Conservation (phyloP, 2,113 vertebrate species). For the Eupsittula cactorum region DNA sequence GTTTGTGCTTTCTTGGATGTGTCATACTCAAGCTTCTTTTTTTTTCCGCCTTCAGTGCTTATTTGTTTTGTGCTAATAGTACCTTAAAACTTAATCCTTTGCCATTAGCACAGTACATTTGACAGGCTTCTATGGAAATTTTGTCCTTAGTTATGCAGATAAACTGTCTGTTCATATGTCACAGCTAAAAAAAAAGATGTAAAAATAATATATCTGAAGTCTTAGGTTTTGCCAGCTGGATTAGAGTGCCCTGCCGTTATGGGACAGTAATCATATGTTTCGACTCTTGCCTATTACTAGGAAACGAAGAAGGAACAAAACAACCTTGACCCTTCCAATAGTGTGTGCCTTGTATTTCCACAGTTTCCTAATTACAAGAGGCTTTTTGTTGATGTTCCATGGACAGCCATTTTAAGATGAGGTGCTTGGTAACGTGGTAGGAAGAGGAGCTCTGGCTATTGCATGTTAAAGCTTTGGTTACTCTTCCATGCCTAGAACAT, state of each 20-base stretch:
- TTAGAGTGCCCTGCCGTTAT: slow-evolving; percentile 38
- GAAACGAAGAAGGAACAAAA: slow-evolving; percentile 59
- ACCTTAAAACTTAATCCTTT: not conserved
- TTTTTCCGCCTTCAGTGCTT: not conserved
- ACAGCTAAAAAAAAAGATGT: not conserved
- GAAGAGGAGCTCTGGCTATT: not conserved
- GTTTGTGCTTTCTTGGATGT: not conserved
- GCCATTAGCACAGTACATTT: not conserved
- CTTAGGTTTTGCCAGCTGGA: slow-evolving; percentile 11
- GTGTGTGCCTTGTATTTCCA: not conserved
- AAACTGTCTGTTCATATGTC: not conserved
- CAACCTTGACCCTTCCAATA: slow-evolving; percentile 11
- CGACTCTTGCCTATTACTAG: slow-evolving; percentile 55
- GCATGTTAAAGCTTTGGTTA: not conserved
- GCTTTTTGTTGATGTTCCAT: not conserved
- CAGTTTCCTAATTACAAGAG: slow-evolving; percentile 23
- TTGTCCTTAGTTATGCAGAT: not conserved
- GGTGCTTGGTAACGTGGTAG: not conserved
- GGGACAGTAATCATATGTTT: slow-evolving; percentile 64
- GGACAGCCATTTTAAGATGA: not conserved
- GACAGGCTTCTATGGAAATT: not conserved
- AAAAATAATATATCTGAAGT: slow-evolving; percentile 22
- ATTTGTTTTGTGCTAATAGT: not conserved
- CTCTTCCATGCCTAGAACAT: not conserved
- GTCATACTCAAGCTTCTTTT: not conserved